Conservation (phyloP, 30 jellyfish, hydroid and myxozoan species). For the Haliclystus octoradiatus region DNA sequence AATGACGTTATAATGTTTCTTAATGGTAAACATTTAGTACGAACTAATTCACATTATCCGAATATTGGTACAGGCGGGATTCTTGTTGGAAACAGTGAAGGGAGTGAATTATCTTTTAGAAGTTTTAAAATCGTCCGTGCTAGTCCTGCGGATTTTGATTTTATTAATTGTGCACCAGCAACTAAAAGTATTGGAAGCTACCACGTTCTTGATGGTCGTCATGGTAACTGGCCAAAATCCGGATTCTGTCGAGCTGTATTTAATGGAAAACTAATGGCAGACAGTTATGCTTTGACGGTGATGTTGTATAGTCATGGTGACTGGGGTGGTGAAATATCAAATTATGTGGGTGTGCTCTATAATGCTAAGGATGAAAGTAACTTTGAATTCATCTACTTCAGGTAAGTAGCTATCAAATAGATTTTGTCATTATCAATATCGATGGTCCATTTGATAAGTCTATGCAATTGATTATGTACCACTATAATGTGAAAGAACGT, state of each 20-base stretch:
- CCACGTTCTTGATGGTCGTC: slow-evolving; percentile 58
- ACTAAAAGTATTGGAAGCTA: slow-evolving; percentile 24
- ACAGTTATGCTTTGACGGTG: slow-evolving; percentile 31
- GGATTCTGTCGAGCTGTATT: slow-evolving; percentile 58
- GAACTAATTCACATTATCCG: slow-evolving; percentile 55
- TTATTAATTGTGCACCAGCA: slow-evolving; percentile 44
- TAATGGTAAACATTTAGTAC: slow-evolving; percentile 45
- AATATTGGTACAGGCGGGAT: slow-evolving; percentile 63
- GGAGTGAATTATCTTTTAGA: slow-evolving; percentile 45
- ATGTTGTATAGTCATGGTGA: slow-evolving; percentile 48
- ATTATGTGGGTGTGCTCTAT: slow-evolving; percentile 47
- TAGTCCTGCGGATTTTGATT: slow-evolving; percentile 29
- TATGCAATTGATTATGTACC: too few relatives aligned
- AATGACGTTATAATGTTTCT: slow-evolving; percentile 29
- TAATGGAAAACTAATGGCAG: slow-evolving; percentile 34
- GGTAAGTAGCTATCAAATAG: slow-evolving; percentile 14
- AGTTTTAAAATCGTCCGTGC: slow-evolving; percentile 25
- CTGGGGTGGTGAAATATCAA: slow-evolving; percentile 18
- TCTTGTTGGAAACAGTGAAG: slow-evolving; percentile 41
- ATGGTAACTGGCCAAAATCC: slow-evolving; percentile 62
- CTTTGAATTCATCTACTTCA: slow-evolving; percentile 52
- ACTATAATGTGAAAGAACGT: too few relatives aligned
- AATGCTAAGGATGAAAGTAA: slow-evolving; percentile 56
- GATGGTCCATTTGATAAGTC: too few relatives aligned
- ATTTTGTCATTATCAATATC: too few relatives aligned